A percentile compares a stretch with the other conserved stretches of the same genome.
Evolutionary conservation across 2,797 vertebrate species (phyloP).

Genomic region (Tauraco hartlaubi): DNA sequence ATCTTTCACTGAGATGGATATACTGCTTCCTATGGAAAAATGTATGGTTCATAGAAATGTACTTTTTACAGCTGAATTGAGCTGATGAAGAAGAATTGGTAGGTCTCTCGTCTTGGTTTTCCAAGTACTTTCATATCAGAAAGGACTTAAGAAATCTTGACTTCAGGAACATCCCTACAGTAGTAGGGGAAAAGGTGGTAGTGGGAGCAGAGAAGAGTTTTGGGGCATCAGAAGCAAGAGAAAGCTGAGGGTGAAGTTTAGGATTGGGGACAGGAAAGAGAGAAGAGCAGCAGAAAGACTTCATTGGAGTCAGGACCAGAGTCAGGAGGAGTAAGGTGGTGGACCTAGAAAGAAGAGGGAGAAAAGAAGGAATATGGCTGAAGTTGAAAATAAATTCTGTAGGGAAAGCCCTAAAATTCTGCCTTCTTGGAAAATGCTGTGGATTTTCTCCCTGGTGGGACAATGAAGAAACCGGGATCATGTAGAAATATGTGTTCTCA

Average conservation of each 20-base stretch:
- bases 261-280: neutral
- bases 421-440: neutral
- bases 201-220: neutral
- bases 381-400: neutral
- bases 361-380: neutral
- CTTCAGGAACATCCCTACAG: neutral
- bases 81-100: slow-evolving; percentile 53
- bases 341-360: neutral
- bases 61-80: slow-evolving; percentile 76
- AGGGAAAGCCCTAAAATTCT: neutral
- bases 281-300: neutral
- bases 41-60: neutral
- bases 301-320: neutral
- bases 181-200: neutral
- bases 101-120: slow-evolving; percentile 76
- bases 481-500: neutral
- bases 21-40: slow-evolving; percentile 51
- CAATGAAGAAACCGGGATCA: neutral
- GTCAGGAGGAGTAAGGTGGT: neutral
- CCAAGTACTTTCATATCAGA: neutral
- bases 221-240: neutral
- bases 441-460: neutral
- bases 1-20: neutral
- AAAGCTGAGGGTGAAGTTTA: neutral
- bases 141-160: neutral